Conservation (phyloP, 1,140 invertebrate species). For the Pogonomyrmex californicus region DNA sequence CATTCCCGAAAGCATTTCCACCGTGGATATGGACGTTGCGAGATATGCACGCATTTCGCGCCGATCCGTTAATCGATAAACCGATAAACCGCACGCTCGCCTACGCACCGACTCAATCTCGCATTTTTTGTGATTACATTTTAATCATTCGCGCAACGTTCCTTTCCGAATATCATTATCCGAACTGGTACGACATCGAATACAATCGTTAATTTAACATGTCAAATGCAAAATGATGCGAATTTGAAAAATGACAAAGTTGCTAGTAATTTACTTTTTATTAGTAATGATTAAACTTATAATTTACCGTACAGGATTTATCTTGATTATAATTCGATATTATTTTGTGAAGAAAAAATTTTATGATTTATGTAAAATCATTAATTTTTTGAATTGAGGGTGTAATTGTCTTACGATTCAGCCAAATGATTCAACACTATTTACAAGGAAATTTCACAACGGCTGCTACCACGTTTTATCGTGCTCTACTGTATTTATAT, state of each 20-base stretch:
- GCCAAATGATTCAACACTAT: background rate
- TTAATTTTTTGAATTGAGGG: background rate
- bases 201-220: background rate
- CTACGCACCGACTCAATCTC: slow-evolving; percentile 2
- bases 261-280: background rate
- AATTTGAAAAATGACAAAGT: background rate
- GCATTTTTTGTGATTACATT: slow-evolving; percentile 1
- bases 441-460: background rate
- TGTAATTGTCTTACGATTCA: background rate
- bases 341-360: background rate
- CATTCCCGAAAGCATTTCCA: slow-evolving; percentile 43
- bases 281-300: background rate
- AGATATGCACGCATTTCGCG: background rate
- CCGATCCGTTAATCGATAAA: slow-evolving; percentile 26
- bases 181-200: background rate
- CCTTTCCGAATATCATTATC: background rate
- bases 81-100: slow-evolving; percentile 26
- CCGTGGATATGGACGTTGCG: background rate
- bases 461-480: background rate
- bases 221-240: background rate
- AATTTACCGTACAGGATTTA: background rate
- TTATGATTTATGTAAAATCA: background rate
- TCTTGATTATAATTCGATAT: background rate
- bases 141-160: background rate
- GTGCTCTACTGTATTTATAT: background rate